Evolutionary conservation across 2,113 vertebrate genomes (phyloP), one percentile per base, ranked within the genome.

Genomic region (Glaucomys volans): DNA sequence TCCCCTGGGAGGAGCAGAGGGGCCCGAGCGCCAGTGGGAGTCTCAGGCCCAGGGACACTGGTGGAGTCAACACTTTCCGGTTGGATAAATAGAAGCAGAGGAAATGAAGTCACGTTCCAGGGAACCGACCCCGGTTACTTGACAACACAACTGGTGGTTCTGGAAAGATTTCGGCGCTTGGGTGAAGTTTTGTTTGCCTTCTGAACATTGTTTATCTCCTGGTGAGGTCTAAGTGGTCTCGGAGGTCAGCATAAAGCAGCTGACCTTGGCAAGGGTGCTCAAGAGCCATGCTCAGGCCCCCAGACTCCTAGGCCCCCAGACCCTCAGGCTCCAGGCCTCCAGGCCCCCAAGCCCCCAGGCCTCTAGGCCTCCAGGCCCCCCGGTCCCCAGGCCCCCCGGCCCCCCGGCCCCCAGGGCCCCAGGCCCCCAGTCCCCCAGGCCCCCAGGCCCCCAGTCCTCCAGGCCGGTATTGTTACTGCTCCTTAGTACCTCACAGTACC

Each of bases 61-160:
- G 57, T 20, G 5, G 10, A 86, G 14, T 50, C 59, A 87, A 69
- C 1, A 14, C 4, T 37, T 7, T 20, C 12, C 82, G 8, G 24
- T n/a, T 57, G 35, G 26, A 89, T 81, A 79, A 95, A 42, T 10
- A n/a, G 62, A 86, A 47, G 13, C 1, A n/a, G 57, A 84, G 66
- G 71, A 93, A 91, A 90, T 75, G 32, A 95, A 94, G 52, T 40
- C 52, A 71, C 64, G 32, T 96, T 96, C 87, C 12, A 22, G 50
- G 0, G 47, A 96, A 96, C 28, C 67, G 77, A 74, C 28, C 12
- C 6, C 20, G 32, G 3, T n/a, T 30, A 17, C 26, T 24, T 47
- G 10, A 47, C 26, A 52, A 75, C 3, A n/a, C 37, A 4, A 0
- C 40, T 18, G 22, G 12, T 75, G 57, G 37, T 84, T 62, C 14